phyloP scores from a whole-genome alignment of 2,888 invertebrate species.

The Mimas tiliae region DNA sequence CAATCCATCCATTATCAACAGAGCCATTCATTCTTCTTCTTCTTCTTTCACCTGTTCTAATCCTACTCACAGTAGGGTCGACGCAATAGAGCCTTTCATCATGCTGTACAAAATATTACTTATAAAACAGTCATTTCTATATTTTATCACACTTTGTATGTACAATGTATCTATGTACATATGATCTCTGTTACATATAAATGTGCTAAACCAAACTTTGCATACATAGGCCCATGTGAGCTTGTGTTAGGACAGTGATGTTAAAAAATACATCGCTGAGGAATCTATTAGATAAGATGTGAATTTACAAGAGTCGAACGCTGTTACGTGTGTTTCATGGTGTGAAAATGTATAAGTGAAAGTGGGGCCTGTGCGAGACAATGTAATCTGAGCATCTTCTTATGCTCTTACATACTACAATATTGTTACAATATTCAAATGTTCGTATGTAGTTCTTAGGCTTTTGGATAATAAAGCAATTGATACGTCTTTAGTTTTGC shows the following conservation, averaged over 20 bases:
- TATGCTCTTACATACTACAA: background rate
- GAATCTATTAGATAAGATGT: constrained; percentile 17
- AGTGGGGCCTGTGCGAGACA: constrained; percentile 10
- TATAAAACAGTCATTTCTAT: too few species aligned
- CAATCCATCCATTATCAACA: too few species aligned
- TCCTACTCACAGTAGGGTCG: too few species aligned
- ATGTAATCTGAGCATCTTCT: constrained; percentile 16
- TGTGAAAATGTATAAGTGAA: constrained; percentile 31
- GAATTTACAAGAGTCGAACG: background rate
- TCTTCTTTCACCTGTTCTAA: too few species aligned
- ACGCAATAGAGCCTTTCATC: too few species aligned
- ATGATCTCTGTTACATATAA: too few species aligned
- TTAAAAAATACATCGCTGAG: background rate
- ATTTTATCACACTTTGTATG: too few species aligned
- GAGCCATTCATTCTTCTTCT: too few species aligned
- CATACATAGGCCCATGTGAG: background rate
- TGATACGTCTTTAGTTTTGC: background rate
- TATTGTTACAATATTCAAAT: constrained; percentile 1
- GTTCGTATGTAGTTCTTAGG: background rate
- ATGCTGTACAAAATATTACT: too few species aligned
- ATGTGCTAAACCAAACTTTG: too few species aligned
- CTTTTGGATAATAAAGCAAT: background rate
- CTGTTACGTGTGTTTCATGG: constrained; percentile 16
- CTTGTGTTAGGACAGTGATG: background rate
- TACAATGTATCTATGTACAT: too few species aligned